Evolutionary conservation across 2,888 invertebrate species (phyloP), one percentile per base, ranked within the genome.

Genomic region (Hypsopygia costalis): DNA sequence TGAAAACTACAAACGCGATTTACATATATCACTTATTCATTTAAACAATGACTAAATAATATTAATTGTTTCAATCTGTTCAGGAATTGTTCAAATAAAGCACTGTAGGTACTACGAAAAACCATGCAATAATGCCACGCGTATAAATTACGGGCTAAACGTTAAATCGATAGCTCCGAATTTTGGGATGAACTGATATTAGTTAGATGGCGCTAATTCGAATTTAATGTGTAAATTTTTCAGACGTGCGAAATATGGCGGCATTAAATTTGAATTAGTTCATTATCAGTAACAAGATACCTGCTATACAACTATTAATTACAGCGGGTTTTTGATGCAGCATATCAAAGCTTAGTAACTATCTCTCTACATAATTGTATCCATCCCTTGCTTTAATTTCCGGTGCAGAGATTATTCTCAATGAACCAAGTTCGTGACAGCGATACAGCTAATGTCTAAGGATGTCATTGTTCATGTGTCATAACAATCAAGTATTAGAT

Each of bases 1-100:
- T 78, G 74, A 70, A 78, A 76, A 71, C 70, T 71, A 71, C 78
- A 75, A 79, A 82, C 70, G 77, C 51, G 64, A 75, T 76, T 73
- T 62, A 53, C 54, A 54, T 47, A 51, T 55, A 61, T 51, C 48
- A 53, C 60, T 51, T 62, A 62, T 61, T 61, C 52, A 60, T 64
- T 62, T 60, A 49, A 63, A 60, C 58, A 55, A 61, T 58, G 52
- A 52, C 49, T 43, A 55, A 55, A 52, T 55, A 31, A 11, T 3
- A 4, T 16, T 4, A 16, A 16, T 16, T 2, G 2, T 16, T 16
- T 16, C 16, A 16, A 4, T 16, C 4, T 4, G 16, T 16, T 16
- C 16, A 16, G 16, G 4, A 16, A 16, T 16, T 16, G 16, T 3
- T 16, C 16, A 16, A 16, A n/a, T n/a, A n/a, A n/a, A n/a, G n/a